Evolutionary conservation across 2,888 invertebrate genomes (phyloP).

Genomic region (Notocelia uddmanniana): DNA sequence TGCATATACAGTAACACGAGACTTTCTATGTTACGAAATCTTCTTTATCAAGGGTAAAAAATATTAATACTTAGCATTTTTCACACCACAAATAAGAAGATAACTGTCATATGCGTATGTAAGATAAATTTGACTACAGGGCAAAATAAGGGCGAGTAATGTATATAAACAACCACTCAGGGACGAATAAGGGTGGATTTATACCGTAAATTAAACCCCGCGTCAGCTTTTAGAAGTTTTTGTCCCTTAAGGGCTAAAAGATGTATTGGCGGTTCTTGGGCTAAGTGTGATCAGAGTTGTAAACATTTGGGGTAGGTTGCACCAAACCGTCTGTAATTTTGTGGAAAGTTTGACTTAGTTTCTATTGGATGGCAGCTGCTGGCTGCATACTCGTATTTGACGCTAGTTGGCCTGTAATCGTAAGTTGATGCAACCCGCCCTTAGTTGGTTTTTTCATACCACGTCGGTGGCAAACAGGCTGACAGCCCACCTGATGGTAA

Average conservation of each 20-base stretch:
- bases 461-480: no score
- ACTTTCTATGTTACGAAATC: no score
- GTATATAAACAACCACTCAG: conserved; percentile 35
- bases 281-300: conserved; percentile 7
- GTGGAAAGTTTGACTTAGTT: no score
- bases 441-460: no score
- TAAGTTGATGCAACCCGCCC: no score
- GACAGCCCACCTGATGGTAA: no score
- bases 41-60: no score
- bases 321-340: no score
- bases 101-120: background rate
- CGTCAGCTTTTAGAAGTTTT: conserved; percentile 35
- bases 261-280: conserved; percentile 25
- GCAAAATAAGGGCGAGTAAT: conserved; percentile 31
- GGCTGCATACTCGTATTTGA: no score
- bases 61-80: background rate
- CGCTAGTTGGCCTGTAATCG: no score
- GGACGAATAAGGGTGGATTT: conserved; percentile 38
- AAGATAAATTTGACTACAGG: conserved; percentile 25
- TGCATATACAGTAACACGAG: background rate
- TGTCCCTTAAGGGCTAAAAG: conserved; percentile 23
- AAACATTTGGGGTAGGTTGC: background rate
- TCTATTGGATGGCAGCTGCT: no score
- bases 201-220: conserved; percentile 20
- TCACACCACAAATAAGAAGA: background rate